phyloP scores from a whole-genome alignment of 2,797 vertebrate genomes.

The Betta splendens region DNA sequence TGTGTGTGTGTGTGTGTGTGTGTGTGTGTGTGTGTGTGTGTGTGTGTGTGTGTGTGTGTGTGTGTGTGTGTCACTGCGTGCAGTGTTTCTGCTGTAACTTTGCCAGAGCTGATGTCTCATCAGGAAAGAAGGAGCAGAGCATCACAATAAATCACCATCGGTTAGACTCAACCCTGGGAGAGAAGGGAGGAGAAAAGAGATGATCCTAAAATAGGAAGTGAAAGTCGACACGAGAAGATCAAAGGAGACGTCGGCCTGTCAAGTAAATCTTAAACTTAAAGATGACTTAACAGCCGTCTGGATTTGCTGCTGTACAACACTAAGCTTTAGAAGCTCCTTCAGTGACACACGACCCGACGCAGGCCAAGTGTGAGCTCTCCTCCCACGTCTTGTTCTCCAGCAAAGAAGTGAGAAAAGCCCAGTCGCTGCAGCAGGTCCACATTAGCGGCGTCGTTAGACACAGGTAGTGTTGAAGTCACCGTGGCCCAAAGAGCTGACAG shows the following conservation, averaged over 20 bases:
- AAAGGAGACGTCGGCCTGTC: too few species aligned
- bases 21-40: too few species aligned
- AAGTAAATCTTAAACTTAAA: too few species aligned
- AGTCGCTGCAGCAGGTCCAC: conserved; percentile 8
- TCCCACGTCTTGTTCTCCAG: conserved; percentile 14
- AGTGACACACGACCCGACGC: conserved; percentile 7
- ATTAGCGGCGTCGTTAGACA: conserved; percentile 4
- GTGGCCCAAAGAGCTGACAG: background rate
- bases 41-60: background rate
- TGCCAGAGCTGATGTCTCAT: conserved; percentile 60
- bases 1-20: background rate
- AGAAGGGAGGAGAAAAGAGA: conserved; percentile 21
- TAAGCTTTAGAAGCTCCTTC: conserved; percentile 19
- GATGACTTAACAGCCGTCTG: too few species aligned
- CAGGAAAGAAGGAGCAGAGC: conserved; percentile 57
- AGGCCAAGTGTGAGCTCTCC: conserved; percentile 10
- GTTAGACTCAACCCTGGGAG: conserved; percentile 52
- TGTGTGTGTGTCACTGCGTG: too few species aligned
- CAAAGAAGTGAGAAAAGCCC: conserved; percentile 1
- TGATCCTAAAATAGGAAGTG: conserved; percentile 33
- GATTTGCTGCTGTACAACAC: conserved; percentile 9
- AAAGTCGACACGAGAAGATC: conserved; percentile 12
- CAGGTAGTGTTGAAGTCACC: conserved; percentile 12
- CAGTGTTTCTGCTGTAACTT: conserved; percentile 30
- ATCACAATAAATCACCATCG: conserved; percentile 65